phyloP scores from a whole-genome alignment of 2,888 invertebrate species.

The Steinernema hermaphroditum region DNA sequence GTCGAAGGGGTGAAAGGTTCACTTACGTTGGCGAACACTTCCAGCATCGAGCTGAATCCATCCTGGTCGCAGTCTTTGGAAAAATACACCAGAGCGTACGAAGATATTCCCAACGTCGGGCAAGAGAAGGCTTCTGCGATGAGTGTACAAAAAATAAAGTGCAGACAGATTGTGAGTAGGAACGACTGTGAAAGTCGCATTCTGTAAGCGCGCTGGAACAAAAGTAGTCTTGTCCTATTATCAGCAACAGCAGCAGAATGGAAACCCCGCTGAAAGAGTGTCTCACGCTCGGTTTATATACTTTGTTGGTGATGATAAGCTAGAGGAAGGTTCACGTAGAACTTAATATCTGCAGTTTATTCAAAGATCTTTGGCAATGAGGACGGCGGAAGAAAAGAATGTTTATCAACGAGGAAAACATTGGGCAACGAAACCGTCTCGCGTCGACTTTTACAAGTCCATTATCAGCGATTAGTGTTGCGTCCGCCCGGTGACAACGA shows the following conservation, averaged over 20 bases:
- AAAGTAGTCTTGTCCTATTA: constrained; percentile 24
- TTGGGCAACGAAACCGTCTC: too few relatives aligned
- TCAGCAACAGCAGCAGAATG: background rate
- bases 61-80: background rate
- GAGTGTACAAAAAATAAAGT: background rate
- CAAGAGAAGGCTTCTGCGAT: background rate
- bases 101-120: background rate
- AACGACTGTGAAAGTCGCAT: background rate
- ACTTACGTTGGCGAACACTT: constrained; percentile 18
- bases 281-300: constrained; percentile 28
- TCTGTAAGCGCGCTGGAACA: background rate
- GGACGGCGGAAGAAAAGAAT: too few relatives aligned
- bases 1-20: background rate
- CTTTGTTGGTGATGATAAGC: background rate
- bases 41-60: background rate
- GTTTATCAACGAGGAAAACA: too few relatives aligned
- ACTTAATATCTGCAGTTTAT: background rate
- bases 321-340: background rate
- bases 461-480: constrained; percentile 7
- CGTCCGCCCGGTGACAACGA: background rate
- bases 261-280: background rate
- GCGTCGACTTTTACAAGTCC: background rate
- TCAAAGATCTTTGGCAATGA: too few relatives aligned
- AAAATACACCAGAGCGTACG: background rate
- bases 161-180: background rate